Conservation (phyloP, 1,140 invertebrate genomes). For the Brachionus rubens region DNA sequence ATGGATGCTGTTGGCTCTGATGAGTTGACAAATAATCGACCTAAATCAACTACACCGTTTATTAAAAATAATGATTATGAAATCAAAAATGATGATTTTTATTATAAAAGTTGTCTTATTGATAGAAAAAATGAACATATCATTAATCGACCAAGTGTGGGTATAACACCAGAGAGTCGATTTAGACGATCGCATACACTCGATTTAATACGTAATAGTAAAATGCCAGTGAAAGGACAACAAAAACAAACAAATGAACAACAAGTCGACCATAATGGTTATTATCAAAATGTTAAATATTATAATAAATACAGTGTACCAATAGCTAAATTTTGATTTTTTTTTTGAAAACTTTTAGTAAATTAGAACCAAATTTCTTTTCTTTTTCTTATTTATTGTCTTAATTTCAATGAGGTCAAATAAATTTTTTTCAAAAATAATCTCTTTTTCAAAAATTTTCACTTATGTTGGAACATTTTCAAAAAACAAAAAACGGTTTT, state of each 20-base stretch:
- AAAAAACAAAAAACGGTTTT: too few relatives aligned
- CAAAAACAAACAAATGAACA: background rate
- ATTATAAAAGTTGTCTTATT: conserved; percentile 34
- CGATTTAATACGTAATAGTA: conserved; percentile 21
- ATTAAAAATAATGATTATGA: background rate
- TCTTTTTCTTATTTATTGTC: too few relatives aligned
- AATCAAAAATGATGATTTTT: background rate
- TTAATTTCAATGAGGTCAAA: too few relatives aligned
- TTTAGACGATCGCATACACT: conserved; percentile 19
- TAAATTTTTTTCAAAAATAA: too few relatives aligned
- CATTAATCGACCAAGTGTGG: background rate
- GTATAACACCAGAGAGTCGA: conserved; percentile 2
- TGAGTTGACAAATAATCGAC: background rate
- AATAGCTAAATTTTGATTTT: conserved; percentile 29
- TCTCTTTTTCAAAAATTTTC: too few relatives aligned
- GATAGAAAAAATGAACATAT: background rate
- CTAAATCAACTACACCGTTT: conserved; percentile 16
- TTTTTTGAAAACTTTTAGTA: too few relatives aligned
- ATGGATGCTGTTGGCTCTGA: conserved; percentile 7
- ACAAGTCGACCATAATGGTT: background rate
- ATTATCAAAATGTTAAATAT: too few relatives aligned
- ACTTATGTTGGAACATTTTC: too few relatives aligned
- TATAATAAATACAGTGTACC: conserved; percentile 3
- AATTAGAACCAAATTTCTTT: too few relatives aligned
- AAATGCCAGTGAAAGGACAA: background rate